Evolutionary conservation across 2,113 vertebrate species (phyloP).

Genomic region (Anser brachyrhynchus): DNA sequence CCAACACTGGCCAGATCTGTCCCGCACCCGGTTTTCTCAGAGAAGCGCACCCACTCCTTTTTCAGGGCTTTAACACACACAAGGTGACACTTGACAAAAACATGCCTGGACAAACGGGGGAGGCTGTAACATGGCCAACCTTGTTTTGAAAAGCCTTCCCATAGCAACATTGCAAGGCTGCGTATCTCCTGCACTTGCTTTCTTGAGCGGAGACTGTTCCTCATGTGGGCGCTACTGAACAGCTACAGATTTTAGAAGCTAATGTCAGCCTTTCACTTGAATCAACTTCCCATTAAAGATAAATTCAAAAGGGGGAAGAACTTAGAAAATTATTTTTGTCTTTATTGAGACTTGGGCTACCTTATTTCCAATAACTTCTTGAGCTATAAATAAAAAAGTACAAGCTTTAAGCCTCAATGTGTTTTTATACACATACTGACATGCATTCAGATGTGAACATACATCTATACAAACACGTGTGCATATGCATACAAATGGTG

Average conservation of each 20-base stretch:
- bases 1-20: not conserved
- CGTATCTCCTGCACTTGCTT: not conserved
- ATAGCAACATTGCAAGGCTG: not conserved
- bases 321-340: not conserved
- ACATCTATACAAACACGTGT: too few species aligned
- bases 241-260: not conserved
- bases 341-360: not conserved
- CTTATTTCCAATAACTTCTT: not conserved
- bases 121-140: not conserved
- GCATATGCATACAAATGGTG: fast-evolving
- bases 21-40: not conserved
- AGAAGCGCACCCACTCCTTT: not conserved
- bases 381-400: not conserved
- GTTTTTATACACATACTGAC: not conserved
- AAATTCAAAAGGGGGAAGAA: not conserved
- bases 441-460: not conserved
- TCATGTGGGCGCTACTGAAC: not conserved
- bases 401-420: not conserved
- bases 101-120: fast-evolving
- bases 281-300: not conserved
- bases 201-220: not conserved
- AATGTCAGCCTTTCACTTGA: not conserved
- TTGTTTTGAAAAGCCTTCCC: not conserved
- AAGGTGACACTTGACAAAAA: not conserved
- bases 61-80: not conserved